phyloP scores from a whole-genome alignment of 2,888 invertebrate species.

The Tupiocoris notatus region DNA sequence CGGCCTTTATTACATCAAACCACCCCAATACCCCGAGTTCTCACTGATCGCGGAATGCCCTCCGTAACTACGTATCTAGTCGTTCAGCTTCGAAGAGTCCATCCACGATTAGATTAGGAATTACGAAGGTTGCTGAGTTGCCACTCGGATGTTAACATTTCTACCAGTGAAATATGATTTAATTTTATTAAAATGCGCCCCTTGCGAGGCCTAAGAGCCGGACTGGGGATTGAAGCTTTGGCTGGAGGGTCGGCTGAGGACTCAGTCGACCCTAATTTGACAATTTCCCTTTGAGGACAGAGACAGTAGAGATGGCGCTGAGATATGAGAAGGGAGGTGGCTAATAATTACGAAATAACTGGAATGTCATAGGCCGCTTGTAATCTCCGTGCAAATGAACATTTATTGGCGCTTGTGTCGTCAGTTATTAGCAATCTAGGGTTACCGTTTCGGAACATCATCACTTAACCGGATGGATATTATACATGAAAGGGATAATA shows the following conservation, averaged over 20 bases:
- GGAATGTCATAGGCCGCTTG: not conserved
- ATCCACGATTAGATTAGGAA: not conserved
- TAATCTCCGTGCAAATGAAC: not conserved
- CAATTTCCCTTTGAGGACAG: not conserved
- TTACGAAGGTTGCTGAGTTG: not conserved
- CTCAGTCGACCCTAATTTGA: not conserved
- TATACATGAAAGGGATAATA: not conserved
- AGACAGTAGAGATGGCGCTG: not conserved
- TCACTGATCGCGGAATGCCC: too few relatives aligned
- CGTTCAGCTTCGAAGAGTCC: not conserved
- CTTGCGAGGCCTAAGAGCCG: not conserved
- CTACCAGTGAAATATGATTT: slow-evolving; percentile 29
- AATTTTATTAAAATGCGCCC: slow-evolving; percentile 26
- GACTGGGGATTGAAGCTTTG: too few relatives aligned
- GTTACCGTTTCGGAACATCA: not conserved
- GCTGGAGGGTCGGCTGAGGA: too few relatives aligned
- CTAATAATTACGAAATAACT: not conserved
- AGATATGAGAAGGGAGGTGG: not conserved
- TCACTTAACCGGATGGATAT: not conserved
- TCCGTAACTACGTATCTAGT: too few relatives aligned
- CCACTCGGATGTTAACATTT: slow-evolving; percentile 14
- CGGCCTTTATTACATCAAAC: not conserved
- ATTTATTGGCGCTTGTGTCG: not conserved
- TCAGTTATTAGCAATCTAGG: not conserved
- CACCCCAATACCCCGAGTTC: not conserved